Conservation (phyloP, 2,888 invertebrate genomes). For the Asteroscopus sphinx region DNA sequence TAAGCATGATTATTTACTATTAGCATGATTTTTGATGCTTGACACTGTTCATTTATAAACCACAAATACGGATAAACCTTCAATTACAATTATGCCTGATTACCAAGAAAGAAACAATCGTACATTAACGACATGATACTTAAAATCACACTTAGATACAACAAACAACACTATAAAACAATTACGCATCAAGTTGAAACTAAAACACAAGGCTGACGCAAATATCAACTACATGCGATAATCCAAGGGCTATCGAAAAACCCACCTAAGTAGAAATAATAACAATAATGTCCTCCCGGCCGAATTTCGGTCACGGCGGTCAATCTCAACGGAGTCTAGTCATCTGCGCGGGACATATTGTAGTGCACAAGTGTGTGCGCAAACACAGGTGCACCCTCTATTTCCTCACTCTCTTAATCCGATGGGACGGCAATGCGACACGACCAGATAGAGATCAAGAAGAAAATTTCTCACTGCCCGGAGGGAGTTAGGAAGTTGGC, state of each 20-base stretch:
- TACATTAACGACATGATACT: slow-evolving; percentile 44
- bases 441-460: no score
- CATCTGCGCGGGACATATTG: no score
- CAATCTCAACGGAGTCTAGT: no score
- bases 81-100: slow-evolving; percentile 11
- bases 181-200: slow-evolving; percentile 27
- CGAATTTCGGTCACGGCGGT: no score
- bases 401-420: no score
- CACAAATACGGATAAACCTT: slow-evolving; percentile 9
- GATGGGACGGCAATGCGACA: no score
- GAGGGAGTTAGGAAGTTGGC: no score
- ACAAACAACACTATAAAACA: slow-evolving; percentile 27
- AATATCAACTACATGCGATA: slow-evolving; percentile 20
- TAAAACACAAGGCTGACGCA: slow-evolving; percentile 28
- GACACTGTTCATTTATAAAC: not conserved
- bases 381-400: no score
- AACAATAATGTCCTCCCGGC: no score
- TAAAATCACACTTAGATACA: slow-evolving; percentile 46
- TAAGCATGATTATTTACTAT: no score
- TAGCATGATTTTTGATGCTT: not conserved
- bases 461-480: no score
- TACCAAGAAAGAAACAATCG: slow-evolving; percentile 40
- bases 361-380: no score
- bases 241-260: not conserved
- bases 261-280: not conserved